Evolutionary conservation across 1,140 invertebrate species (phyloP), one percentile per base, ranked within the genome.

Genomic region (Magallana ariakensis): DNA sequence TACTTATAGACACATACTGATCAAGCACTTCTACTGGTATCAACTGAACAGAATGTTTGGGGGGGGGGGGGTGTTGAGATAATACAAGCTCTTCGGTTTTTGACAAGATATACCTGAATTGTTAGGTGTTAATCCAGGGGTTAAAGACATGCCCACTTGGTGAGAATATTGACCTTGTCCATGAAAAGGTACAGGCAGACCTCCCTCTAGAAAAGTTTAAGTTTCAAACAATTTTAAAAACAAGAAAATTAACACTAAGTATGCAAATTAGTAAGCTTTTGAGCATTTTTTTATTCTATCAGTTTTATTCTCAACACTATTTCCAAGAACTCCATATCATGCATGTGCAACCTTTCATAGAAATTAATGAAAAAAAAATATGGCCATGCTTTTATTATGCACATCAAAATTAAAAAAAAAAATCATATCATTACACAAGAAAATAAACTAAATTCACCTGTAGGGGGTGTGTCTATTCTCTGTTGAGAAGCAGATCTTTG

Each of bases 81-180:
- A 46, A 46, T 46, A 46, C 53, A 82, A 11, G 54, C 80, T 53
- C 55, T 4, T 54, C 13, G 16, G 0, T 82, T 33, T 55, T 54
- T 55, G 54, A 10, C 19, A 82, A 54, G 54, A 54, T 82, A 82
- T 84, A 94, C 93, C 93, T 93, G 93, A 94, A 87, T 91, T 93
- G 86, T 87, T 90, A 80, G 93, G 93, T 83, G 93, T 93, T 46
- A 92, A 85, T 89, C 89, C 91, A 56, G 93, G 90, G 53, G 92
- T 92, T 60, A 92, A 87, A 62, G 91, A 84, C 92, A 91, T 91
- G 87, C 91, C 91, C 85, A 94, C 88, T 89, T 94, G 94, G 83
- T 94, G 93, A 16, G 93, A 93, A 89, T 94, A 94, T 87, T 94
- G 93, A 80, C 90, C 94, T 75, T 93, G 92, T 80, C 94, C 94